Conservation (phyloP, 2,888 invertebrate genomes). For the Glaucopsyche alexis region DNA sequence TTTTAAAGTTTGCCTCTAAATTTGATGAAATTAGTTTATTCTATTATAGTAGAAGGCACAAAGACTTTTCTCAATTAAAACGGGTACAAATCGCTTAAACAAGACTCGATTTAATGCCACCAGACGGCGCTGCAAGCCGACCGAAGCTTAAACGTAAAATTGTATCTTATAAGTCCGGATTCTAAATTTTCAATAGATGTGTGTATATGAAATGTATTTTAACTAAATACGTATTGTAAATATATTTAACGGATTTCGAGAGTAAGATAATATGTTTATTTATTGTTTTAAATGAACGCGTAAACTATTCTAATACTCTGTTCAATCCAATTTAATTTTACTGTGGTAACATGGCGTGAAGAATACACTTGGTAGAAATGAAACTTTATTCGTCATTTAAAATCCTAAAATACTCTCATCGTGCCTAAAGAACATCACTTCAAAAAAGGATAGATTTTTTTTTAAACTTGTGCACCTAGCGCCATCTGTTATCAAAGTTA, state of each 20-base stretch:
- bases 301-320: neutral
- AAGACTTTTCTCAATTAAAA: neutral
- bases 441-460: too few relatives aligned
- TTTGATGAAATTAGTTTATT: neutral
- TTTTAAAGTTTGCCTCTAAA: neutral
- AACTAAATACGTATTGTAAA: slow-evolving; percentile 11
- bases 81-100: slow-evolving; percentile 7
- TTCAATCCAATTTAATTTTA: neutral
- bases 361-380: too few relatives aligned
- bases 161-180: slow-evolving; percentile 7
- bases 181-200: slow-evolving; percentile 21
- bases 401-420: too few relatives aligned
- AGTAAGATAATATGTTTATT: neutral
- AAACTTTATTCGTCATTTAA: too few relatives aligned
- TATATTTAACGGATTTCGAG: slow-evolving; percentile 18
- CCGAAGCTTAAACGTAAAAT: neutral
- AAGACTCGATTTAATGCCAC: neutral
- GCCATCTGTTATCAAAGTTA: too few relatives aligned
- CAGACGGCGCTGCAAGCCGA: neutral
- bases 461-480: too few relatives aligned
- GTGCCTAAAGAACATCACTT: too few relatives aligned
- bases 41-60: neutral
- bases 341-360: too few relatives aligned
- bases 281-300: neutral
- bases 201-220: slow-evolving; percentile 18